Conservation (phyloP, 2,113 vertebrate genomes). For the Gnathonemus longibarbis region DNA sequence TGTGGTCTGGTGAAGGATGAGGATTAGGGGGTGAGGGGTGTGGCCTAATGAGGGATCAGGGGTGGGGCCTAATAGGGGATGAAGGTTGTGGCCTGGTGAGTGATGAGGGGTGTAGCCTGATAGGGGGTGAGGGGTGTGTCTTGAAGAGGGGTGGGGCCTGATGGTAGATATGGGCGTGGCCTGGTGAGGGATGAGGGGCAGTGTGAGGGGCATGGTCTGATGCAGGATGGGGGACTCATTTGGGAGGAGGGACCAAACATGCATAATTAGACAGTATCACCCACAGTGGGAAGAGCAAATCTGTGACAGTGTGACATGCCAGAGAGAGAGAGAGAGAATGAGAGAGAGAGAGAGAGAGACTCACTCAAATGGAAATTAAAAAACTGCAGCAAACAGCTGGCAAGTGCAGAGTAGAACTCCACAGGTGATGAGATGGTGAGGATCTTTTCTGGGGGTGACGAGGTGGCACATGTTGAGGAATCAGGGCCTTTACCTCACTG, state of each 20-base stretch:
- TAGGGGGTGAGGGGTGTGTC: neutral
- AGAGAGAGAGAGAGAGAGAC: neutral
- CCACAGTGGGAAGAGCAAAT: neutral
- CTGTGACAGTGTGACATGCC: neutral
- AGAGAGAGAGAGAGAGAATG: neutral
- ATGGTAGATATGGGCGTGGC: neutral
- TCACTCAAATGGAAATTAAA: neutral
- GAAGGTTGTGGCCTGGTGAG: neutral
- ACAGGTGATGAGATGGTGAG: neutral
- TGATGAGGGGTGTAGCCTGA: neutral
- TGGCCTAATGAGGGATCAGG: neutral
- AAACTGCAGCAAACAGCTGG: neutral
- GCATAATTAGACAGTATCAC: neutral
- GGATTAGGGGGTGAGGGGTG: neutral
- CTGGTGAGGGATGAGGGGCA: neutral
- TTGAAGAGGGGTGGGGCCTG: neutral
- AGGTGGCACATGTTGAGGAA: neutral
- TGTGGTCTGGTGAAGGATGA: neutral
- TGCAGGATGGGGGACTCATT: too few species aligned
- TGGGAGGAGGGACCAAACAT: neutral
- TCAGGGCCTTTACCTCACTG: neutral
- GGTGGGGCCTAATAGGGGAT: neutral
- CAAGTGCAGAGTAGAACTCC: neutral
- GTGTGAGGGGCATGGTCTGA: neutral
- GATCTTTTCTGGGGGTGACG: neutral